Percentiles rank a stretch among this genome's conserved stretches.
These are phyloP conservation scores for Catostylus mosaicus DNA, from an alignment of 30 jellyfish, hydroid and myxozoan genomes.

Conservation along the genomic window DNA sequence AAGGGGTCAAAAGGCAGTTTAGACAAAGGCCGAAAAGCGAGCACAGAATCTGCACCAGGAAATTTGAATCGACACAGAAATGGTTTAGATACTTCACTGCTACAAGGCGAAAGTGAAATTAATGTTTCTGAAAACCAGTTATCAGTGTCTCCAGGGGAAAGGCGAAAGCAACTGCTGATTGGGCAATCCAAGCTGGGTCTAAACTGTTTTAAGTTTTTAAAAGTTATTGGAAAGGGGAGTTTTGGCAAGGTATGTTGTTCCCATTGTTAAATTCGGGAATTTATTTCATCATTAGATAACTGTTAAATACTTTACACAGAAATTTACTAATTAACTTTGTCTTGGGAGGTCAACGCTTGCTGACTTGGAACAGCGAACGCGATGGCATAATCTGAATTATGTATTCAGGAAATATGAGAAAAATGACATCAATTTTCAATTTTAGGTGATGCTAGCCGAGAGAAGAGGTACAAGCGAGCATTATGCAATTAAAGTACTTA, in stretches of 20 bases:
- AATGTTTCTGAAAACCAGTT: conserved; percentile 46
- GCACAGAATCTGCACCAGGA: conserved; percentile 78
- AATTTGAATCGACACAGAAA: conserved; percentile 42
- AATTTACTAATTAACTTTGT: no score
- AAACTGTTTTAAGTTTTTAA: conserved; percentile 74
- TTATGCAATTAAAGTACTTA: conserved; percentile 88
- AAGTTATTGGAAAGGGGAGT: conserved; percentile 97
- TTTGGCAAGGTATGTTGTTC: conserved; percentile 87
- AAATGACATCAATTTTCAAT: background rate
- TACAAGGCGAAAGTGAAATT: conserved; percentile 23
- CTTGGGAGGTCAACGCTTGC: no score
- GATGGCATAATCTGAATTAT: no score
- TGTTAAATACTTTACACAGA: no score
- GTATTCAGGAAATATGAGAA: no score
- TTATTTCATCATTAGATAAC: no score
- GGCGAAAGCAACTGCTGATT: conserved; percentile 45
- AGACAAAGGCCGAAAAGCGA: conserved; percentile 25
- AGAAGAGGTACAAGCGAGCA: conserved; percentile 95
- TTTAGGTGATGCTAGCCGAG: conserved; percentile 95
- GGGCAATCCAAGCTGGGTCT: conserved; percentile 49
- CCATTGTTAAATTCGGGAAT: no score
- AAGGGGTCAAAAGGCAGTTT: conserved; percentile 28
- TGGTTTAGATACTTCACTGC: conserved; percentile 13
- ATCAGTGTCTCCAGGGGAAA: conserved; percentile 81
- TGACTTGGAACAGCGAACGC: no score